phyloP scores from a whole-genome alignment of 2,113 vertebrate genomes.

The Athene noctua region DNA sequence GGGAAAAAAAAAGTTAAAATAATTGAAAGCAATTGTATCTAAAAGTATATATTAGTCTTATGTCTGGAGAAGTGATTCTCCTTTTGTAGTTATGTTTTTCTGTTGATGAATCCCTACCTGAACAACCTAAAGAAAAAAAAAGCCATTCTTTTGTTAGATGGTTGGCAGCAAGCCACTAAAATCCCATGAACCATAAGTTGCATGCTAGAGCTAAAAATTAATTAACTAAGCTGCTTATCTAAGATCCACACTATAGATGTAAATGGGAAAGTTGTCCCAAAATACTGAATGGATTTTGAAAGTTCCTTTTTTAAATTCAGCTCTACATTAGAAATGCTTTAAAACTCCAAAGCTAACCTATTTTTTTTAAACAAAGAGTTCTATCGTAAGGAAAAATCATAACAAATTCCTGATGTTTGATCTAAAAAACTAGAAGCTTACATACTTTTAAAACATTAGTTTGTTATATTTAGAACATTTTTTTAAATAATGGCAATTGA shows the following conservation, averaged over 20 bases:
- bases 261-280: neutral
- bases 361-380: neutral
- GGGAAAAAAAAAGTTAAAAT: neutral
- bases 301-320: neutral
- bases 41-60: neutral
- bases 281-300: neutral
- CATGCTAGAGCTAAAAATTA: neutral
- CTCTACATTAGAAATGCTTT: neutral
- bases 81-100: neutral
- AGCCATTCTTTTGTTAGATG: neutral
- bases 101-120: neutral
- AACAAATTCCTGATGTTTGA: neutral
- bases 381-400: neutral
- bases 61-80: neutral
- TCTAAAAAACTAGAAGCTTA: neutral
- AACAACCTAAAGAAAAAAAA: neutral
- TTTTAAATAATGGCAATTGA: neutral
- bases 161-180: neutral
- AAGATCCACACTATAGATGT: neutral
- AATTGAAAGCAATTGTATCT: neutral
- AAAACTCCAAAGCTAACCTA: neutral
- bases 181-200: neutral
- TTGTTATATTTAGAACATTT: neutral
- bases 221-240: neutral
- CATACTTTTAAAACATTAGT: neutral